Evolutionary conservation across 2,113 vertebrate genomes (phyloP).

Genomic region (Lasiurus cinereus): DNA sequence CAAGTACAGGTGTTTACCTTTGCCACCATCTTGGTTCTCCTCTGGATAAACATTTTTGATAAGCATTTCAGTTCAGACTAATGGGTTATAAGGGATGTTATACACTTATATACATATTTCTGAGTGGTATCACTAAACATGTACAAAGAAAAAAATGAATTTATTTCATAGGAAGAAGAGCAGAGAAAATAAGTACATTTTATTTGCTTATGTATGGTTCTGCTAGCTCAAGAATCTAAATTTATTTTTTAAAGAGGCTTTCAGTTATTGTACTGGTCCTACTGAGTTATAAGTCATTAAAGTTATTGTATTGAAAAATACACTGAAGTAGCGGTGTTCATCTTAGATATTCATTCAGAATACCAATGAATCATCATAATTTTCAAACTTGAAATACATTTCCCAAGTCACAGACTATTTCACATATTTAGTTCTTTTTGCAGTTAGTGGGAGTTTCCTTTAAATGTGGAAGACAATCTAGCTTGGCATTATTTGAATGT

Average conservation of each 20-base stretch:
- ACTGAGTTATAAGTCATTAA: conserved; percentile 32
- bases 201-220: conserved; percentile 13
- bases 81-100: not conserved
- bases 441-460: conserved; percentile 43
- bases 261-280: not conserved
- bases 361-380: conserved; percentile 48
- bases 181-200: conserved; percentile 44
- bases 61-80: not conserved
- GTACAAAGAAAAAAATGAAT: conserved; percentile 2
- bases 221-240: not conserved
- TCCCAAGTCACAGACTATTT: conserved; percentile 57
- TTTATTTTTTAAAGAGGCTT: conserved; percentile 44
- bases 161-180: conserved; percentile 36
- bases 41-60: not conserved
- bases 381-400: conserved; percentile 58
- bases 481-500: conserved; percentile 53
- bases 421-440: conserved; percentile 36
- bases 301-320: conserved; percentile 51
- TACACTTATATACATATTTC: not conserved
- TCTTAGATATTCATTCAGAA: conserved; percentile 44
- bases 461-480: conserved; percentile 60
- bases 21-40: no score
- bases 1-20: no score
- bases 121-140: not conserved
- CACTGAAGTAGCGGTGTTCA: not conserved